Percentiles rank a stretch among this genome's conserved stretches.
phyloP scores from a whole-genome alignment of 2,113 vertebrate genomes.

The Mastomys natalensis region DNA sequence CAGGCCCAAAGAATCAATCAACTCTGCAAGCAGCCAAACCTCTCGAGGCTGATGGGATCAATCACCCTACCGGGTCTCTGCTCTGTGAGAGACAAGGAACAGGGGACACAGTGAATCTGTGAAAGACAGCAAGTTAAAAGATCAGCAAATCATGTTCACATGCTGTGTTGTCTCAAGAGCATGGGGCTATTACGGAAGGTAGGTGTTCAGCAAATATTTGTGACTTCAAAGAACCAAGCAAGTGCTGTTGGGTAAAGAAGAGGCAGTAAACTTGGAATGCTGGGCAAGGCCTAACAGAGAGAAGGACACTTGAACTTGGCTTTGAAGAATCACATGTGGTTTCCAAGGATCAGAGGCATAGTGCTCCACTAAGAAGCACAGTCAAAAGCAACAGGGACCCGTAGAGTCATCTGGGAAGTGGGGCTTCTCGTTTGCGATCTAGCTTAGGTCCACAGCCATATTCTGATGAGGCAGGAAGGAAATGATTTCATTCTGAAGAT shows the following conservation, averaged over 20 bases:
- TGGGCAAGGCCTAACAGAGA: neutral
- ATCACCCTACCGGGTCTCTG: neutral
- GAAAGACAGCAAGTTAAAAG: neutral
- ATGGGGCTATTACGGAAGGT: neutral
- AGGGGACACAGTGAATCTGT: neutral
- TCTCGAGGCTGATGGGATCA: neutral
- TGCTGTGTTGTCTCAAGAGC: neutral
- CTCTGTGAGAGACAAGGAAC: neutral
- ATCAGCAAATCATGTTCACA: neutral
- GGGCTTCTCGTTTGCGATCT: slow-evolving; percentile 58
- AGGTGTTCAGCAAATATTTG: neutral
- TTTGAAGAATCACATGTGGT: neutral
- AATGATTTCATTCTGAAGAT: slow-evolving; percentile 77
- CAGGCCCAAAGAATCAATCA: neutral
- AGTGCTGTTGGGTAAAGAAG: neutral
- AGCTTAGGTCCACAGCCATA: slow-evolving; percentile 60
- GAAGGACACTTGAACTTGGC: neutral
- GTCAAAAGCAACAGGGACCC: slow-evolving; percentile 2
- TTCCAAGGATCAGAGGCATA: neutral
- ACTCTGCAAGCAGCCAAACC: neutral
- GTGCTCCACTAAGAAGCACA: neutral
- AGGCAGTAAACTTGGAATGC: neutral
- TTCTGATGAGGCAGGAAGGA: slow-evolving; percentile 77
- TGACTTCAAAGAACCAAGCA: neutral
- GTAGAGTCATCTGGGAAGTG: slow-evolving; percentile 70